Percentiles rank a stretch among this genome's conserved stretches.
Evolutionary conservation across 2,797 vertebrate genomes (phyloP).

Genomic region (Molossus alvarezi): DNA sequence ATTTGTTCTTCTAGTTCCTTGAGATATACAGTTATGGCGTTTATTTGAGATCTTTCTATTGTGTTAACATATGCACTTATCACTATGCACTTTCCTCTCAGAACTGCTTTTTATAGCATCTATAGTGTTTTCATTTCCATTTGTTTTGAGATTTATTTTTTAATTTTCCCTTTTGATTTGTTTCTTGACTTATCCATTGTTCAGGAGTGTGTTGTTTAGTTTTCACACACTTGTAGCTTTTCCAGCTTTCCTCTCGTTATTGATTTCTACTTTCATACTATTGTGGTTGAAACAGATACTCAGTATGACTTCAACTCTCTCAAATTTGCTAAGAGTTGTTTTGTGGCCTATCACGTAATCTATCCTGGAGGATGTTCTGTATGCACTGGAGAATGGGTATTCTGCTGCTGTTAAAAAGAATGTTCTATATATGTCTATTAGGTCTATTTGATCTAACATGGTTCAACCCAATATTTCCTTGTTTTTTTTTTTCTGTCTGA

Average conservation of each 20-base stretch:
- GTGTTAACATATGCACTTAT: too few species aligned
- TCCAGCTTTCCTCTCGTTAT: background rate
- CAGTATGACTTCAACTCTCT: background rate
- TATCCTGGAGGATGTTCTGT: background rate
- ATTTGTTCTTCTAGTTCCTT: too few species aligned
- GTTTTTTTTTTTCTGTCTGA: background rate
- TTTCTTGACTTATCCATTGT: background rate
- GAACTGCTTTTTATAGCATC: background rate
- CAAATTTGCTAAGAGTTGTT: background rate
- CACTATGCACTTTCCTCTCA: too few species aligned
- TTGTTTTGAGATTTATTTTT: background rate
- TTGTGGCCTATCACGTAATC: background rate
- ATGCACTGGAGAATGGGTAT: background rate
- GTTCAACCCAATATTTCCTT: background rate
- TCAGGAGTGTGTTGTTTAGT: background rate
- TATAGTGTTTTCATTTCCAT: background rate
- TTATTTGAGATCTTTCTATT: too few species aligned
- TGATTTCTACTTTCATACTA: background rate
- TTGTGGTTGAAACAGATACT: background rate
- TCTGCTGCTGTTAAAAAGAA: background rate
- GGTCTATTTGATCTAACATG: background rate
- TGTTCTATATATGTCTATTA: background rate
- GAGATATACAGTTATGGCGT: too few species aligned
- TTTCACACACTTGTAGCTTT: background rate
- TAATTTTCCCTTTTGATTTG: slow-evolving; percentile 1